Conservation (phyloP, 2,797 vertebrate species). For the Bucorvus abyssinicus region DNA sequence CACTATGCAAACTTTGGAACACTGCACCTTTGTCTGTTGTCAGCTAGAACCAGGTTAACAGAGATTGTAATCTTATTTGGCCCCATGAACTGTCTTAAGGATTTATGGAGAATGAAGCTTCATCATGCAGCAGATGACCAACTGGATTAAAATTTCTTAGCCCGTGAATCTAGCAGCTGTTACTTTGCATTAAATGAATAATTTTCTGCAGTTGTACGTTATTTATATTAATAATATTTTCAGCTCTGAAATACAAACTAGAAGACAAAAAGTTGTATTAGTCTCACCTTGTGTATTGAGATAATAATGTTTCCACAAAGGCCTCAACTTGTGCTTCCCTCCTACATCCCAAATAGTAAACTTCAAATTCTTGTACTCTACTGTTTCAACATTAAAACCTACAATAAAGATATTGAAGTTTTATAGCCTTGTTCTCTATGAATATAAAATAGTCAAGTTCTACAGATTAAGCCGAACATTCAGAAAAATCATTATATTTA, state of each 20-base stretch:
- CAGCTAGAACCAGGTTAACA: neutral
- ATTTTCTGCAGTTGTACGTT: neutral
- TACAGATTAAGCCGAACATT: neutral
- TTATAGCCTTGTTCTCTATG: constrained; percentile 6
- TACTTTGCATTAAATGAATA: neutral
- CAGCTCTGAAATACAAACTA: neutral
- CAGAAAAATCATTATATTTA: neutral
- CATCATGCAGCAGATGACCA: neutral
- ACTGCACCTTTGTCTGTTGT: neutral
- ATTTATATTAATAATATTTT: neutral
- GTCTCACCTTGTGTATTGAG: constrained; percentile 96
- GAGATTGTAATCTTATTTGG: constrained; percentile 22
- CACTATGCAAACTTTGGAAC: neutral
- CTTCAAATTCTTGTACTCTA: constrained; percentile 98
- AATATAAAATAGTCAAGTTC: neutral
- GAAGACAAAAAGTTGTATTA: neutral
- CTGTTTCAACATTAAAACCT: constrained; percentile 99
- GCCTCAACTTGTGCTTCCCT: constrained; percentile 96
- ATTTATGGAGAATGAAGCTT: constrained; percentile 15
- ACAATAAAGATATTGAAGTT: constrained; percentile 23
- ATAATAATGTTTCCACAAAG: constrained; percentile 99
- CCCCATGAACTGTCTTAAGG: neutral
- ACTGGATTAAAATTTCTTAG: constrained; percentile 13
- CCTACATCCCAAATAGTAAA: constrained; percentile 99
- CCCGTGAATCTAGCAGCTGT: neutral